These are phyloP conservation scores for Dinocampus coccinellae DNA, from an alignment of 2,888 invertebrate species.

Conservation along the genomic window DNA sequence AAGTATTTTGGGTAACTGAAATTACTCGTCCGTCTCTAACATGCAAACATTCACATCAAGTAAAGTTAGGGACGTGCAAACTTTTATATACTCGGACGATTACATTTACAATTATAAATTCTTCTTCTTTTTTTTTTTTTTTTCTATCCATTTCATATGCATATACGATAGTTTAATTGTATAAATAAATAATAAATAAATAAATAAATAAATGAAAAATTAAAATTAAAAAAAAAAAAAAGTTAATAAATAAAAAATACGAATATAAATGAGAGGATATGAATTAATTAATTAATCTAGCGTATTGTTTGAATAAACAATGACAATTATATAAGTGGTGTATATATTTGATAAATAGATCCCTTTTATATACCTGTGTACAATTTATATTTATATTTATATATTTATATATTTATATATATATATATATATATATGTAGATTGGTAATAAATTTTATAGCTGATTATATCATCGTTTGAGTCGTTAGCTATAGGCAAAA, in stretches of 20 bases:
- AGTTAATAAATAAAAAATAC: background rate
- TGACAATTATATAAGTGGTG: no score
- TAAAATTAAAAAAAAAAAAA: no score
- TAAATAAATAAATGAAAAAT: no score
- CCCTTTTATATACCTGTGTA: no score
- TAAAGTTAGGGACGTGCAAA: conserved; percentile 22
- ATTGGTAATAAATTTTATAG: conserved; percentile 25
- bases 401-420: background rate
- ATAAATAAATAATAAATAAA: conserved; percentile 1
- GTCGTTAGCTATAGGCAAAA: conserved; percentile 36
- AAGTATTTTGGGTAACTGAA: conserved; percentile 51
- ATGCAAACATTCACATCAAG: conserved; percentile 2
- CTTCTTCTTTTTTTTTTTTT: no score
- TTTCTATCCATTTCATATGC: conserved; percentile 12
- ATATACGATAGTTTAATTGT: conserved; percentile 11
- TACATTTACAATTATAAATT: conserved; percentile 35
- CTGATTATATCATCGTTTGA: conserved; percentile 28
- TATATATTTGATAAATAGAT: no score
- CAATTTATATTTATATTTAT: no score
- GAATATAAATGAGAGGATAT: background rate
- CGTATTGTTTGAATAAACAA: no score
- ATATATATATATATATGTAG: background rate
- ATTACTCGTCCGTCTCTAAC: conserved; percentile 40
- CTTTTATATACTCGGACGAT: conserved; percentile 20
- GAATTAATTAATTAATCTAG: background rate